Conservation (phyloP, 2,113 vertebrate genomes). For the Empidonax traillii region DNA sequence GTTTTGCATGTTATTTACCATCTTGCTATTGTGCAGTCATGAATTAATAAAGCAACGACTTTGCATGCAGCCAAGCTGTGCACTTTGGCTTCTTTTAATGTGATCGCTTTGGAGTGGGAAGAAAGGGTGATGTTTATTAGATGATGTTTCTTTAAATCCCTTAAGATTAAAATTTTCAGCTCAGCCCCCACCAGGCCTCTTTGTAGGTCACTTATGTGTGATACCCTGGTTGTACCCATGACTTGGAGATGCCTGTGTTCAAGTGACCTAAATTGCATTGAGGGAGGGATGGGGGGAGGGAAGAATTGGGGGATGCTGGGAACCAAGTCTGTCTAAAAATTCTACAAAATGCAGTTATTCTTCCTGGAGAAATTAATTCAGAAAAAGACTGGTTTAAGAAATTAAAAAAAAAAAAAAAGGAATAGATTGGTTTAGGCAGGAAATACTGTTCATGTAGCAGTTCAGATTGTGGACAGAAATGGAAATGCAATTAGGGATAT, state of each 20-base stretch:
- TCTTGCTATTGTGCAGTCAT: slow-evolving; percentile 28
- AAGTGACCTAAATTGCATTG: slow-evolving; percentile 48
- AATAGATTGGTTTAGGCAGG: neutral
- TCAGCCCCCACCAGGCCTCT: neutral
- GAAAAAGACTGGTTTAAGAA: neutral
- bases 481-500: neutral
- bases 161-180: neutral
- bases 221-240: slow-evolving; percentile 1
- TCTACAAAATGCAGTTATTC: neutral
- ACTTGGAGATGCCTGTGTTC: slow-evolving; percentile 8
- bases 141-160: slow-evolving; percentile 25
- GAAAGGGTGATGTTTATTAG: slow-evolving; percentile 10
- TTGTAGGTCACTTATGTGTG: slow-evolving; percentile 33
- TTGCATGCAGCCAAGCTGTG: neutral
- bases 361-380: neutral
- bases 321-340: neutral
- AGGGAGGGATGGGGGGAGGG: neutral
- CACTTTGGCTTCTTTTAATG: slow-evolving; percentile 6
- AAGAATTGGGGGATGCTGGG: neutral
- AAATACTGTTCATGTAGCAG: neutral
- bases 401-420: neutral
- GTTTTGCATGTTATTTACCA: slow-evolving; percentile 11
- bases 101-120: neutral
- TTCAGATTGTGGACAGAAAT: neutral
- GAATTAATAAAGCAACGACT: slow-evolving; percentile 21